phyloP scores from a whole-genome alignment of 2,797 vertebrate genomes.

The Argyrosomus regius region DNA sequence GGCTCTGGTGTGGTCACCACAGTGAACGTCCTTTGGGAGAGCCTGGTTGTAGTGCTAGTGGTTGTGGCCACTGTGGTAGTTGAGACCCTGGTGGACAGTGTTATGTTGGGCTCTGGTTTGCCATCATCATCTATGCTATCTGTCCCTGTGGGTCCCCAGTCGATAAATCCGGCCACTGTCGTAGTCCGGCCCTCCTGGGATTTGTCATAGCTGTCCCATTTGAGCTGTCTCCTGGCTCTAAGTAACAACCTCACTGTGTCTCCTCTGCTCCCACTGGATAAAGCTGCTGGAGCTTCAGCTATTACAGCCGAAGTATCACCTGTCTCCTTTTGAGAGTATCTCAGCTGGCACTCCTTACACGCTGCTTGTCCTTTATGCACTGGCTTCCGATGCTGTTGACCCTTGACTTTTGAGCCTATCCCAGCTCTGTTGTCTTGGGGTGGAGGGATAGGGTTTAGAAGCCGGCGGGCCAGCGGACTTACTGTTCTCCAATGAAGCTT shows the following conservation, averaged over 20 bases:
- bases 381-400: slow-evolving; percentile 74
- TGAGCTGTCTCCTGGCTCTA: slow-evolving; percentile 85
- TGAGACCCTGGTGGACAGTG: slow-evolving; percentile 78
- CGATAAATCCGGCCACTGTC: slow-evolving; percentile 88
- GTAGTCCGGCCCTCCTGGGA: slow-evolving; percentile 87
- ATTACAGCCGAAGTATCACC: slow-evolving; percentile 62
- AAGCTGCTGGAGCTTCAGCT: slow-evolving; percentile 64
- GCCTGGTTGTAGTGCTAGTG: slow-evolving; percentile 82
- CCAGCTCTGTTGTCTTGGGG: slow-evolving; percentile 70
- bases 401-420: slow-evolving; percentile 67
- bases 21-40: slow-evolving; percentile 83
- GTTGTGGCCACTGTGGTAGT: slow-evolving; percentile 79
- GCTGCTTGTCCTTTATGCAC: slow-evolving; percentile 69
- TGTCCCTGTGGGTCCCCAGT: slow-evolving; percentile 88
- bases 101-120: slow-evolving; percentile 76
- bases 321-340: slow-evolving; percentile 70
- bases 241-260: slow-evolving; percentile 74
- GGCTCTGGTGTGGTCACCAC: slow-evolving; percentile 83
- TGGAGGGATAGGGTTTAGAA: slow-evolving; percentile 74
- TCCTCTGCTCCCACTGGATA: slow-evolving; percentile 68
- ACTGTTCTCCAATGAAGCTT: slow-evolving; percentile 84
- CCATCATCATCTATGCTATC: slow-evolving; percentile 80
- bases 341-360: slow-evolving; percentile 80
- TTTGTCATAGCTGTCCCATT: slow-evolving; percentile 83
- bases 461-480: slow-evolving; percentile 77